Conservation (phyloP, 2,797 vertebrate genomes). For the Manis crassicaudata region DNA sequence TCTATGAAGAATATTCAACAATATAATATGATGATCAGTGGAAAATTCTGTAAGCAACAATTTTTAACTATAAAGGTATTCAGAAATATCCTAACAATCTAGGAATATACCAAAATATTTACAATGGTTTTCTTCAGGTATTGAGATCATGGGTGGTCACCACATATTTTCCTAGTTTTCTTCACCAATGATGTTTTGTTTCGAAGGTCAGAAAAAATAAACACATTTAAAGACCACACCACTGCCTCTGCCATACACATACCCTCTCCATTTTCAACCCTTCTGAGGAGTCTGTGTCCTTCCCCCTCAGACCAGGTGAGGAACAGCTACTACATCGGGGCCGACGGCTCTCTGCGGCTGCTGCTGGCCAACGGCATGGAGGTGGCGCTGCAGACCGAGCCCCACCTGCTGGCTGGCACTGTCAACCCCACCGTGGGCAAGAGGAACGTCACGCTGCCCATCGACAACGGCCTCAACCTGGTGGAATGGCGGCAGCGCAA, state of each 20-base stretch:
- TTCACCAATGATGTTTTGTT: background rate
- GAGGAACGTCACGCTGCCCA: constrained; percentile 97
- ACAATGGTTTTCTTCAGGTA: background rate
- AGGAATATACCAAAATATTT: background rate
- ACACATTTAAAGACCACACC: background rate
- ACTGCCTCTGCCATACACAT: background rate
- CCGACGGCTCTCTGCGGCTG: constrained; percentile 95
- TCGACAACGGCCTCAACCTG: constrained; percentile 97
- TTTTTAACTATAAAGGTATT: background rate
- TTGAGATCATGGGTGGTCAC: background rate
- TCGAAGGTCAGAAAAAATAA: background rate
- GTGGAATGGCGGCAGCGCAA: constrained; percentile 99
- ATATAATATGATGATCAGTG: background rate
- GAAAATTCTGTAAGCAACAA: background rate
- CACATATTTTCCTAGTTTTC: background rate
- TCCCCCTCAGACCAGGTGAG: constrained; percentile 94
- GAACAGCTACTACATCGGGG: constrained; percentile 98
- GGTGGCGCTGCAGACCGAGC: constrained; percentile 97
- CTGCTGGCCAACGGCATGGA: constrained; percentile 99
- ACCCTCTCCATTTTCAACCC: accelerated
- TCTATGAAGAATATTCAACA: constrained; percentile 33
- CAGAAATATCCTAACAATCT: constrained; percentile 18
- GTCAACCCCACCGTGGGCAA: constrained; percentile 98
- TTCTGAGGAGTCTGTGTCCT: background rate
- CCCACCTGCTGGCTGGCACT: constrained; percentile 96